Percentiles rank a stretch among this genome's conserved stretches.
phyloP scores from a whole-genome alignment of 2,797 vertebrate genomes.

The Morus bassanus region DNA sequence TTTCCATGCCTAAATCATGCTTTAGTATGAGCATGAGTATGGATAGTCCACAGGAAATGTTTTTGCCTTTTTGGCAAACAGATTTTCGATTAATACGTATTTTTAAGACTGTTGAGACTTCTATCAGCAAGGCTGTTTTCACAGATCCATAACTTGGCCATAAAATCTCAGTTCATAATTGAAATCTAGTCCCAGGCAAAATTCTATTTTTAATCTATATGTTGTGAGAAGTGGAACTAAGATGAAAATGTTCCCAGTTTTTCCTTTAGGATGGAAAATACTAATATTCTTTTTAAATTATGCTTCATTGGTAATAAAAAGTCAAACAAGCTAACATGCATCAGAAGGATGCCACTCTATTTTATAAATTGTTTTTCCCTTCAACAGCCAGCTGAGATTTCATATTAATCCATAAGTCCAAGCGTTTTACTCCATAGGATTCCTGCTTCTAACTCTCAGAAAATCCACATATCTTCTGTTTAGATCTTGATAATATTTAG shows the following conservation, averaged over 20 bases:
- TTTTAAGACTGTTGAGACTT: conserved; percentile 15
- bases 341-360: not conserved
- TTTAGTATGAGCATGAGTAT: conserved; percentile 30
- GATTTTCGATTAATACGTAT: conserved; percentile 8
- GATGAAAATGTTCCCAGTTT: not conserved
- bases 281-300: not conserved
- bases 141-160: not conserved
- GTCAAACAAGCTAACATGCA: not conserved
- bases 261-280: not conserved
- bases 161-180: conserved; percentile 38
- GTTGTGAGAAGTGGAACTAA: not conserved
- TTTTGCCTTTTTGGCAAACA: conserved; percentile 11
- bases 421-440: not conserved
- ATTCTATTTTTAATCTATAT: conserved; percentile 1
- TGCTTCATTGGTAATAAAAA: not conserved
- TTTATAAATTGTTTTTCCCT: not conserved
- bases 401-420: not conserved
- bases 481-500: not conserved
- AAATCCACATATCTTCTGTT: not conserved
- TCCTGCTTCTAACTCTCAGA: not conserved
- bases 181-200: conserved; percentile 40
- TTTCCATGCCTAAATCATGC: not conserved
- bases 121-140: conserved; percentile 1
- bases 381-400: not conserved
- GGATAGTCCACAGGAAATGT: conserved; percentile 36